A percentile compares a stretch with the other conserved stretches of the same genome.
Evolutionary conservation across 2,113 vertebrate genomes (phyloP).

Genomic region (Poeciliopsis retropinna): DNA sequence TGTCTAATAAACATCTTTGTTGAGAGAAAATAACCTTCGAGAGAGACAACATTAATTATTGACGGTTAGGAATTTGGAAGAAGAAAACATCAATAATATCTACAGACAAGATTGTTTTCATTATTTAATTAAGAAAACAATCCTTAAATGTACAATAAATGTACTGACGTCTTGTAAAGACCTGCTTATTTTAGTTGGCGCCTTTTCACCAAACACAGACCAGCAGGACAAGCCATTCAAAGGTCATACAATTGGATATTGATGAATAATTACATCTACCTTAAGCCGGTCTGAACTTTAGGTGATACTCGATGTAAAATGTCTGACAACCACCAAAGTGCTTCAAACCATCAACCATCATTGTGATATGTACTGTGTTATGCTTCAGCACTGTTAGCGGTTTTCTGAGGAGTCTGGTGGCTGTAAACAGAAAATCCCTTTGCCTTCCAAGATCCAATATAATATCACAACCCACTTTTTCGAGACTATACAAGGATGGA

Average conservation of each 20-base stretch:
- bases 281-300: background rate
- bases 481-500: background rate
- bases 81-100: background rate
- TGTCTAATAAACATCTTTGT: background rate
- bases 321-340: background rate
- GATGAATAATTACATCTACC: background rate
- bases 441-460: background rate
- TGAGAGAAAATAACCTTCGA: background rate
- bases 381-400: no score
- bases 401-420: no score
- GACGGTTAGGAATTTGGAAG: background rate
- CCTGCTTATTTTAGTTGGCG: background rate
- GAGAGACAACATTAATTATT: background rate
- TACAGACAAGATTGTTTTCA: no score
- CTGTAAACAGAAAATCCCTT: no score
- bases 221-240: background rate
- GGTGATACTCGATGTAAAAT: background rate
- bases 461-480: background rate
- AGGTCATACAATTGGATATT: background rate
- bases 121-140: no score
- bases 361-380: background rate
- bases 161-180: background rate
- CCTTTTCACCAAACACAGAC: background rate
- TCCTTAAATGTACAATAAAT: background rate
- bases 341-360: background rate